These are phyloP conservation scores for Aradus depressus DNA, from an alignment of 2,888 invertebrate species.

Conservation along the genomic window DNA sequence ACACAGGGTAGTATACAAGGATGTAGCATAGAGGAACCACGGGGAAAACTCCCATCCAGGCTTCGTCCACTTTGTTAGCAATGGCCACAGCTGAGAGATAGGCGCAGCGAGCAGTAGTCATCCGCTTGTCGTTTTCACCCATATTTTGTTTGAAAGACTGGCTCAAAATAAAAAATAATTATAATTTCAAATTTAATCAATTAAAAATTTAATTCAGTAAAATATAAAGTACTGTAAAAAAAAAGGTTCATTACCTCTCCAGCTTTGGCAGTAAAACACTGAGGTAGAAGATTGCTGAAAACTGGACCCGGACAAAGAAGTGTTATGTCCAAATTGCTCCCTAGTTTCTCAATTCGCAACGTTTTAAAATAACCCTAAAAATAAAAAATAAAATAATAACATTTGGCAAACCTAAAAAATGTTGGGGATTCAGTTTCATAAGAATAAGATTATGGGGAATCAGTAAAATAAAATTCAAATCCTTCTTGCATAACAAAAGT, in stretches of 20 bases:
- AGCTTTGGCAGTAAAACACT: constrained; percentile 53
- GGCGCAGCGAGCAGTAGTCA: constrained; percentile 43
- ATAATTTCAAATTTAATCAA: no score
- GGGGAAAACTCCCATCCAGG: constrained; percentile 60
- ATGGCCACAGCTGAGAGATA: constrained; percentile 41
- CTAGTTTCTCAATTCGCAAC: constrained; percentile 48
- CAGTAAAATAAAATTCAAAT: no score
- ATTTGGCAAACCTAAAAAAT: not conserved
- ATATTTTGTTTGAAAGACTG: constrained; percentile 35
- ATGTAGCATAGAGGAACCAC: constrained; percentile 47
- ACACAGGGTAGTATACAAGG: constrained; percentile 46
- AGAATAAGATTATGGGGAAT: no score
- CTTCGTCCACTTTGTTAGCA: constrained; percentile 45
- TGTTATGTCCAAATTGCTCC: constrained; percentile 50
- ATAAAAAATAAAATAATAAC: not conserved
- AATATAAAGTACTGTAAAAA: no score
- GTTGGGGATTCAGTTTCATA: no score
- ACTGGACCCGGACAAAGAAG: constrained; percentile 67
- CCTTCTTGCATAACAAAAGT: no score
- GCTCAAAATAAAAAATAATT: no score
- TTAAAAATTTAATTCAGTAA: no score
- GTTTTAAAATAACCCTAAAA: constrained; percentile 59
- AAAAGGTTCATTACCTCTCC: constrained; percentile 42
- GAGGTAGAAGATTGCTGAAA: constrained; percentile 54
- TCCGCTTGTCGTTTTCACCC: constrained; percentile 35